Base-by-base conservation (phyloP, 2,113 vertebrate genomes). In the Antechinus flavipes region DNA sequence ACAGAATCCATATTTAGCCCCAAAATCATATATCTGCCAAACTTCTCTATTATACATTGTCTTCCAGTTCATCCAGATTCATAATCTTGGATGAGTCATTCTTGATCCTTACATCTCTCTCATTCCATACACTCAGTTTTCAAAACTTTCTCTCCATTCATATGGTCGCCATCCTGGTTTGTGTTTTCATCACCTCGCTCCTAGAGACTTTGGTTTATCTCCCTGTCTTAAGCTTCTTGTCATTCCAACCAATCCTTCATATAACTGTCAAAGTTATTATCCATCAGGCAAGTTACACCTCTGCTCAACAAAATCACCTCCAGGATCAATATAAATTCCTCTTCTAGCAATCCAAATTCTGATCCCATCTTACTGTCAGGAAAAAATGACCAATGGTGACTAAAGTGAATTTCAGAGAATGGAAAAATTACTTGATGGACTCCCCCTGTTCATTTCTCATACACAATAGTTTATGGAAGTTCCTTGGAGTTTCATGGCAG, bases 371-470 rank as follows among this genome's bases (percentile, higher is more conserved):
- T 84, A 84, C 6, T 22, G 7, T 84, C 68, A 42, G 5, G 68
- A 22, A 84, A 84, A 8, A 84, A 19, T 42, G n/a, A 42, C 7
- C n/a, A 84, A 84, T 42, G 19, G 6, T 23, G 42, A 42, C n/a
- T 42, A 84, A 84, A 84, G 2, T 84, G 35, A 84, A 84, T 84
- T 84, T 84, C 68, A 42, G 68, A 84, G n/a, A 42, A 42, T 84
- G n/a, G 7, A 8, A 94, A 93, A 96, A 96, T 91, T 93, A 50
- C 50, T 96, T 90, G 24, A 46, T 89, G 91, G 47, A 91, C 46
- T 42, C 16, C 68, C 61, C 68, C 68, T 23, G 19, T 26, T 84
- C 49, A 76, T 9, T 47, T 26, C 68, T 93, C 46, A 25, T 50
- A 8, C 35, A 55, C 14, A 84, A n/a, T 84, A 54, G 84, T 27